Evolutionary conservation across 2,113 vertebrate genomes (phyloP).

Genomic region (Scartelaos histophorus): DNA sequence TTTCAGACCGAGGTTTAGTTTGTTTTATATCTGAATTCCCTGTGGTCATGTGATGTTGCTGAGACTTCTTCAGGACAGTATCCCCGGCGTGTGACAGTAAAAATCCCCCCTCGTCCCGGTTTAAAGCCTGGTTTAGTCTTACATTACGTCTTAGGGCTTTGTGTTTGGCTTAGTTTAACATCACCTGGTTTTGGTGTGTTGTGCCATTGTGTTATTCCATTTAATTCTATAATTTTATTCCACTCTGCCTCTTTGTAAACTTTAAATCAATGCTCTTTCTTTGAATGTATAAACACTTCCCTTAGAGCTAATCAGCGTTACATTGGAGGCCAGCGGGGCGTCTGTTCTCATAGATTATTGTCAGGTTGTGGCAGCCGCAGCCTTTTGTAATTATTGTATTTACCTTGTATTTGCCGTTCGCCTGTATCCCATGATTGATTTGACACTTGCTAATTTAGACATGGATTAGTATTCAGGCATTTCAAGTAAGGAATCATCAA

Average conservation of each 20-base stretch:
- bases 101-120: no score
- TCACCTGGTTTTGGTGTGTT: not conserved
- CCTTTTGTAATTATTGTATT: conserved; percentile 21
- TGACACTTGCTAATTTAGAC: conserved; percentile 28
- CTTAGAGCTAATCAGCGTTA: not conserved
- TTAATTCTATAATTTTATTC: not conserved
- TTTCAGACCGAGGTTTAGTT: no score
- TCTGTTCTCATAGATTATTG: conserved; percentile 7
- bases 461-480: conserved; percentile 6
- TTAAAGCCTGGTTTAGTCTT: no score
- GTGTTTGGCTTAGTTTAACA: not conserved
- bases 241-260: not conserved
- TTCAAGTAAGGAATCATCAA: conserved; percentile 18
- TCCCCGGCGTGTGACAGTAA: no score
- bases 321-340: not conserved
- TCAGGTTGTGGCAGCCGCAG: conserved; percentile 4
- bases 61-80: no score
- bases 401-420: conserved; percentile 14
- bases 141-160: no score
- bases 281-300: not conserved
- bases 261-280: not conserved
- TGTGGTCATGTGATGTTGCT: no score
- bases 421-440: conserved; percentile 12
- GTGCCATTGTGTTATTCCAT: not conserved
- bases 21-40: no score